Evolutionary conservation across 1,140 invertebrate species (phyloP), one percentile per base, ranked within the genome.

Genomic region (Diorhabda carinulata): DNA sequence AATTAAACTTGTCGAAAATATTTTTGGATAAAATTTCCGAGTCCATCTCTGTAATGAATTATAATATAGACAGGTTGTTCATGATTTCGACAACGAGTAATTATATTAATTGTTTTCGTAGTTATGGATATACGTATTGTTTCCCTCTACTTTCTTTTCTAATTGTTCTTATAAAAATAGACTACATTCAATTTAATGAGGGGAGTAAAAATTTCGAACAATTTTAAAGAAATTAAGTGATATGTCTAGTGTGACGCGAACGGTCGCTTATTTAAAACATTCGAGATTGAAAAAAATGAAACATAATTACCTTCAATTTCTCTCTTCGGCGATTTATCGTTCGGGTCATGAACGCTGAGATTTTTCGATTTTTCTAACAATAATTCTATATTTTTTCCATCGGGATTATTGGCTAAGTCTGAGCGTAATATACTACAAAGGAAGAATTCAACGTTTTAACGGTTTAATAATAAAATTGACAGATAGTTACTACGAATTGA

Each of bases 301-400:
- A 25, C 25, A 62, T 43, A 47, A 44, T 58, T 71, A 80, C 78
- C 78, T 75, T 80, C 78, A 68, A 72, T 74, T 61, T 84, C 83
- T 66, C 78, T 77, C 5, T 71, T 68, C 5, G 75, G 73, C 57
- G 76, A 74, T 73, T 84, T 74, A 56, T 74, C 73, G 9, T 62
- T 66, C 2, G 5, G 57, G 44, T 78, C 68, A 78, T 66, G 56
- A 70, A 67, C 25, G 73, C 82, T 78, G 82, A 87, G 47, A 74
- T 78, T 83, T 78, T 92, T 92, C 72, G 89, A 89, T 74, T 92
- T 88, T 80, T 93, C 92, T 78, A 93, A 81, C 72, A 93, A 83
- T 70, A 90, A 86, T 81, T 94, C 92, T 70, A 94, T 84, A 67
- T 91, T 88, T 81, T 92, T 93, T 77, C 83, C 87, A 72, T 84